Percentiles rank a stretch among this genome's conserved stretches.
These are phyloP conservation scores for Olivierus martensii DNA, from an alignment of 1,140 invertebrate species.

Conservation along the genomic window DNA sequence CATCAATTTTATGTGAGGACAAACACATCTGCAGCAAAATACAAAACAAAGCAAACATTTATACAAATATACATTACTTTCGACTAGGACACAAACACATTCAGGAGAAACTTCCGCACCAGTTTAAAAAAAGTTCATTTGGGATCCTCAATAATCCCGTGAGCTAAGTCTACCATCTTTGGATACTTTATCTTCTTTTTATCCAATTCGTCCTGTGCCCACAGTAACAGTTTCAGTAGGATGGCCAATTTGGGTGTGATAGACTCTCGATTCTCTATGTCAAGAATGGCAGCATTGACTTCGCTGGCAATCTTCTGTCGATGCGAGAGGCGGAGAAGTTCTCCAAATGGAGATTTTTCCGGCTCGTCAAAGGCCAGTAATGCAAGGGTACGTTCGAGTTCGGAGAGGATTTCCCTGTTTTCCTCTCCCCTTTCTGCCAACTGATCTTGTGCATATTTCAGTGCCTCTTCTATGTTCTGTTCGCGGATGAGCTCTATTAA, in stretches of 20 bases:
- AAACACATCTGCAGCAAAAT: too few species aligned
- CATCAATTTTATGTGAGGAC: too few species aligned
- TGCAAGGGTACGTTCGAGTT: slow-evolving; percentile 66
- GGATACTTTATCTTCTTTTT: slow-evolving; percentile 87
- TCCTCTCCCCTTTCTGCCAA: slow-evolving; percentile 79
- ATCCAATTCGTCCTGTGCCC: slow-evolving; percentile 89
- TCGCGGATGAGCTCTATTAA: slow-evolving; percentile 82
- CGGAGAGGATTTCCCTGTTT: slow-evolving; percentile 46
- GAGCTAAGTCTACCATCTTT: slow-evolving; percentile 74
- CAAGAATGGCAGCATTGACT: slow-evolving; percentile 88
- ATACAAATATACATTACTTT: too few species aligned
- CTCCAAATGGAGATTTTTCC: slow-evolving; percentile 82
- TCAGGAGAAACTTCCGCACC: not conserved
- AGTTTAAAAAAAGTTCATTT: slow-evolving; percentile 35
- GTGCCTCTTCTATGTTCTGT: slow-evolving; percentile 81
- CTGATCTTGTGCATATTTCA: slow-evolving; percentile 91
- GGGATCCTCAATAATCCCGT: slow-evolving; percentile 39
- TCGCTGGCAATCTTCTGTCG: slow-evolving; percentile 95
- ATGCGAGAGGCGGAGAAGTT: slow-evolving; percentile 80
- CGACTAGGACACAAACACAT: too few species aligned
- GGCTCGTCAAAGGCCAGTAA: slow-evolving; percentile 94
- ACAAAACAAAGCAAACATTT: too few species aligned
- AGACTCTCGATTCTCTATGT: slow-evolving; percentile 75
- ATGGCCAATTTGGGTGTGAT: slow-evolving; percentile 68
- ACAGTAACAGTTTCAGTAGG: slow-evolving; percentile 79